Evolutionary conservation across 2,888 invertebrate genomes (phyloP).

Genomic region (Xestia c-nigrum): DNA sequence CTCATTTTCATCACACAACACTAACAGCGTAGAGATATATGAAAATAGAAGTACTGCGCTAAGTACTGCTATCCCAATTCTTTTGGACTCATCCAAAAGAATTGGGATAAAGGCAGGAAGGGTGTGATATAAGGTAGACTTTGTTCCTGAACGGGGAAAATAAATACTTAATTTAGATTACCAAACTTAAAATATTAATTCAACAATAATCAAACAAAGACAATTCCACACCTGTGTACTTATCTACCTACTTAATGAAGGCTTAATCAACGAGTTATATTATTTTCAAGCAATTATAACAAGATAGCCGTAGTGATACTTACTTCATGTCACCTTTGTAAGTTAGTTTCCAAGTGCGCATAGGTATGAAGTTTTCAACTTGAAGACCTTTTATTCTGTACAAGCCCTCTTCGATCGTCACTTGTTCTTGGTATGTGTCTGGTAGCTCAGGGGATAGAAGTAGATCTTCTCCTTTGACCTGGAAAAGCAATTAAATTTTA

Average conservation of each 20-base stretch:
- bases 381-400: constrained; percentile 92
- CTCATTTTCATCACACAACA: too few relatives aligned
- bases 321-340: constrained; percentile 92
- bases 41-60: not conserved
- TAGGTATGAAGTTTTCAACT: constrained; percentile 91
- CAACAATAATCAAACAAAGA: not conserved
- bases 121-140: too few relatives aligned
- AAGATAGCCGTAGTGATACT: constrained; percentile 66
- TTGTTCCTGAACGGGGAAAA: not conserved
- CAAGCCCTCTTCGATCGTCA: constrained; percentile 82
- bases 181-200: not conserved
- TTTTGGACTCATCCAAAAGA: too few relatives aligned
- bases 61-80: too few relatives aligned
- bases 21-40: not conserved
- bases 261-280: constrained; percentile 30
- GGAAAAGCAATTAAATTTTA: not conserved
- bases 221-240: not conserved
- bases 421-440: constrained; percentile 90
- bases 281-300: not conserved
- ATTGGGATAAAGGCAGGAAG: not conserved
- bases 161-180: not conserved
- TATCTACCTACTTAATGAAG: constrained; percentile 7
- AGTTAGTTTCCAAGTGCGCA: constrained; percentile 92
- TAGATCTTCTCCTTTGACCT: constrained; percentile 91
- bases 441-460: constrained; percentile 91